Evolutionary conservation across 2,888 invertebrate genomes (phyloP), one percentile per base, ranked within the genome.

Genomic region (Tetranychus piercei): DNA sequence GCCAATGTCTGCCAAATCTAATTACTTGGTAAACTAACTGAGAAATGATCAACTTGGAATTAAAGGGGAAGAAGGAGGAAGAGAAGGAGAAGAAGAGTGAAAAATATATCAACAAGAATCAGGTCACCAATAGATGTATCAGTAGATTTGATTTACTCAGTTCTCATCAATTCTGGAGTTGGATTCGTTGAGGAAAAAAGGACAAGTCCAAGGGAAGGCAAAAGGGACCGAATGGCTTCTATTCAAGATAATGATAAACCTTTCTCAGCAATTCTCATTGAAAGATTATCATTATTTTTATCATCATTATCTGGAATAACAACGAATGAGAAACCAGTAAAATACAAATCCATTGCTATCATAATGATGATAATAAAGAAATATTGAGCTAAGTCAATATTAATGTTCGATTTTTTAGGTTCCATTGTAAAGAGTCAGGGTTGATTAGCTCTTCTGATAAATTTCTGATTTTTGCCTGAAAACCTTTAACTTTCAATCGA

Each of bases 261-360:
- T 55, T 55, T 55, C 15, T 55, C 15, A 9, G 15, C 15, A 9
- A 15, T 55, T 55, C 55, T 55, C 55, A 55, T 9, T 55, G 55
- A 55, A 55, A 55, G 55, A 15, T 55, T 55, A 55, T 55, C 44
- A 69, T 69, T 69, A 23, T 71, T 71, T n/a, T 22, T 22, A 71
- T 71, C 71, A 70, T 69, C 8, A 43, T n/a, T 9, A 20, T 73
- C 43, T 18, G 20, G 64, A n/a, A 55, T 74, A 44, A 23, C 18
- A 44, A 23, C 18, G 18, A 20, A 70, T 43, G n/a, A 70, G 67
- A 43, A 72, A 73, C 55, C 55, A 66, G 45, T 55, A 20, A 71
- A n/a, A n/a, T 71, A 18, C 9, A 55, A 55, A 55, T 55, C 34
- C 44, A 18, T 71, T 18, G 18, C 18, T 69, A 44, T 71, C 18